These are phyloP conservation scores for Coluber constrictor DNA, from an alignment of 2,797 vertebrate species.

Conservation along the genomic window DNA sequence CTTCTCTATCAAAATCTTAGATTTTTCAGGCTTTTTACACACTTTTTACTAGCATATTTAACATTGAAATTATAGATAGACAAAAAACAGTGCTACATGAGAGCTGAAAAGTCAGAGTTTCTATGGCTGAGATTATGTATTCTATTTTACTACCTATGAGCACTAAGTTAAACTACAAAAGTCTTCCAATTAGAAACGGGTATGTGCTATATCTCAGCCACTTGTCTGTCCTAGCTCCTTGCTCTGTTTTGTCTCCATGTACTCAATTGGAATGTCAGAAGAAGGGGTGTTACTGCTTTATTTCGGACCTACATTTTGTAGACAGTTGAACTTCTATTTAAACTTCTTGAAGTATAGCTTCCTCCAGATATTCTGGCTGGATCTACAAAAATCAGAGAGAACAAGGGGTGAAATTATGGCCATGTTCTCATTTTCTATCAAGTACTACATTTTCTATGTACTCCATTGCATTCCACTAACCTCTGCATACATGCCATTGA, in stretches of 20 bases:
- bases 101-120: not conserved
- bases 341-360: not conserved
- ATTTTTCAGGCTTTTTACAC: not conserved
- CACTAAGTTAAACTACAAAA: not conserved
- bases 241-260: not conserved
- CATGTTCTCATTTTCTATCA: not conserved
- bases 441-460: not conserved
- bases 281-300: not conserved
- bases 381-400: not conserved
- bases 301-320: not conserved
- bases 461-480: not conserved
- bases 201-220: not conserved
- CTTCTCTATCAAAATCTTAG: not conserved
- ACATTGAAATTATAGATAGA: not conserved
- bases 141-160: not conserved
- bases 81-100: not conserved
- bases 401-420: not conserved
- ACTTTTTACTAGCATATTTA: not conserved
- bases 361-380: not conserved
- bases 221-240: not conserved
- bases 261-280: not conserved
- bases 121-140: not conserved
- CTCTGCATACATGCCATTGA: not conserved
- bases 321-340: not conserved
- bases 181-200: not conserved